Percentiles rank a stretch among this genome's conserved stretches.
Conservation (phyloP, 2,113 vertebrate genomes). For the Eulacestoma nigropectus region DNA sequence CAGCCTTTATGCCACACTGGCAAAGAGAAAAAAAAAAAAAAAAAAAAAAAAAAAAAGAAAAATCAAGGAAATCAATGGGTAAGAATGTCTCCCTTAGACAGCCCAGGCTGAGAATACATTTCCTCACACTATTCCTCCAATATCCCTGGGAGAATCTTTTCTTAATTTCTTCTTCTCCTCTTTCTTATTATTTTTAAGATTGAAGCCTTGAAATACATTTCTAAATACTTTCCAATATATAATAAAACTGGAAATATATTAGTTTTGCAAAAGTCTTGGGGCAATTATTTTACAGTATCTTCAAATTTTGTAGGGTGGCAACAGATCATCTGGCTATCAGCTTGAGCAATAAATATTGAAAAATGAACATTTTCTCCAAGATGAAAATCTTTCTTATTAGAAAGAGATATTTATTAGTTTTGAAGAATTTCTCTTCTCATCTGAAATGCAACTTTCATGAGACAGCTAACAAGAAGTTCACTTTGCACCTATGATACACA, state of each 20-base stretch:
- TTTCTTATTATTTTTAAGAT: not conserved
- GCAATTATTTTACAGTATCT: not conserved
- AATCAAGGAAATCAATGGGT: not conserved
- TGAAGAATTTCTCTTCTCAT: not conserved
- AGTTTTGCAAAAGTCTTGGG: not conserved
- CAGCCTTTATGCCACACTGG: fast-evolving
- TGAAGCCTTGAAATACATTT: not conserved
- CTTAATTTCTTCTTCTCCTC: not conserved
- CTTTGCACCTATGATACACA: not conserved
- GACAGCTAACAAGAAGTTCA: not conserved
- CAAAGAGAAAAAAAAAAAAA: not conserved
- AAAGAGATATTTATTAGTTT: not conserved
- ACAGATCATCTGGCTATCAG: not conserved
- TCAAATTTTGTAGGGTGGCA: not conserved
- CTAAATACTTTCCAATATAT: not conserved
- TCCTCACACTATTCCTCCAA: not conserved
- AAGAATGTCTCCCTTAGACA: fast-evolving
- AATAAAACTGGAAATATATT: not conserved
- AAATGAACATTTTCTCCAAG: not conserved
- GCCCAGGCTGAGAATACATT: not conserved
- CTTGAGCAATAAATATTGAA: not conserved
- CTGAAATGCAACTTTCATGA: not conserved
- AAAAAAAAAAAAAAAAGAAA: not conserved
- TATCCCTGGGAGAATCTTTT: fast-evolving
- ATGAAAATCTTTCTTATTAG: not conserved